A percentile compares a stretch with the other conserved stretches of the same genome.
Conservation (phyloP, 2,113 vertebrate genomes). For the Hyla sarda region DNA sequence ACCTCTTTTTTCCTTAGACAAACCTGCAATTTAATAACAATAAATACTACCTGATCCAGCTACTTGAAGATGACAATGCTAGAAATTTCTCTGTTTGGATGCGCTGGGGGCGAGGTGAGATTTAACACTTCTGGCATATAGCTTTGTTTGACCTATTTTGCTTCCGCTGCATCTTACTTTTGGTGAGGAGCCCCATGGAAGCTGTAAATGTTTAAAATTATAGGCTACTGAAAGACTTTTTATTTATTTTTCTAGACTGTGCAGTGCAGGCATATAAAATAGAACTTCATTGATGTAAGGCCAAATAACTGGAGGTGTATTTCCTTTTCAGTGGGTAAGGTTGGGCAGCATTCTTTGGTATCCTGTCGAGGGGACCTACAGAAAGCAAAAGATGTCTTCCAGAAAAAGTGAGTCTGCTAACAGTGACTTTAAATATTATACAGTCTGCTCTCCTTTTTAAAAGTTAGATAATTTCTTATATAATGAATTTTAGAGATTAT, state of each 20-base stretch:
- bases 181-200: neutral
- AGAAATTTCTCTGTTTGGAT: slow-evolving; percentile 85
- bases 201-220: neutral
- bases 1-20: slow-evolving; percentile 72
- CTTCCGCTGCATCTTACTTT: neutral
- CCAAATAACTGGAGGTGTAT: slow-evolving; percentile 10
- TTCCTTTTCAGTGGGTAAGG: slow-evolving; percentile 81
- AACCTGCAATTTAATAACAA: slow-evolving; percentile 93
- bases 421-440: neutral
- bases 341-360: slow-evolving; percentile 79
- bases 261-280: neutral
- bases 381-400: slow-evolving; percentile 86
- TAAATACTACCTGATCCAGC: slow-evolving; percentile 90
- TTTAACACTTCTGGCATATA: neutral
- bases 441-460: neutral
- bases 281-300: neutral
- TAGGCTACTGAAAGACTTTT: neutral
- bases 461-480: neutral
- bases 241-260: neutral
- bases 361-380: slow-evolving; percentile 76
- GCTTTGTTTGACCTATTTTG: neutral
- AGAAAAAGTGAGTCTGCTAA: slow-evolving; percentile 79
- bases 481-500: neutral
- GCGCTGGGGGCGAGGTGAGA: slow-evolving; percentile 87
- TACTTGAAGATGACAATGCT: slow-evolving; percentile 80